A percentile compares a stretch with the other conserved stretches of the same genome.
Conservation (phyloP, 1,140 invertebrate species). For the Metopolophium dirhodum region DNA sequence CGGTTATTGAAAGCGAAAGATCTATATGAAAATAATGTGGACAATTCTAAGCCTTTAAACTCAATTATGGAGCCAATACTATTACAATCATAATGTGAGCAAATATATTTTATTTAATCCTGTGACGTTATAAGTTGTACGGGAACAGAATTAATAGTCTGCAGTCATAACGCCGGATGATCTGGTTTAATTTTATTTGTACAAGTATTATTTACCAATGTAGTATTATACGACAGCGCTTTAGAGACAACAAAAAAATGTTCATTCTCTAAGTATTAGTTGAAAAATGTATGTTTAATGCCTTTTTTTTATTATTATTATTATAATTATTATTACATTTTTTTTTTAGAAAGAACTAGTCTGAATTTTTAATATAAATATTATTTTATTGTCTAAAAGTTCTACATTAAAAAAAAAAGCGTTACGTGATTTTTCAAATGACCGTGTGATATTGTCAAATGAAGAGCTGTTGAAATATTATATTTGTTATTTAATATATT, state of each 20-base stretch:
- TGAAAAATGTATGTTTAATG: constrained; percentile 39
- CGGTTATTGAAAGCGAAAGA: constrained; percentile 49
- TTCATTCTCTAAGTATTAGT: constrained; percentile 45
- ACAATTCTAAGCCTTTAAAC: constrained; percentile 25
- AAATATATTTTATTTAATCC: constrained; percentile 2
- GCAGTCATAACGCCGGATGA: constrained; percentile 26
- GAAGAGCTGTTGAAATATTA: constrained; percentile 58
- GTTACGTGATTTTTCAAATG: constrained; percentile 56
- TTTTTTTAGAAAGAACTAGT: constrained; percentile 53
- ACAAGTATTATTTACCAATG: constrained; percentile 57
- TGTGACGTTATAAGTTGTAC: neutral
- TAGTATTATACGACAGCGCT: constrained; percentile 57
- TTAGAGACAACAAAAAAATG: constrained; percentile 52
- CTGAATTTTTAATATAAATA: constrained; percentile 50
- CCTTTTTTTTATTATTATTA: constrained; percentile 44
- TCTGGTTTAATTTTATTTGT: constrained; percentile 51
- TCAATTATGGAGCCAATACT: constrained; percentile 37
- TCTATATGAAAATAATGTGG: constrained; percentile 46
- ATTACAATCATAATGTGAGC: constrained; percentile 37
- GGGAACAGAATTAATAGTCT: neutral
- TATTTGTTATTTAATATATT: constrained; percentile 57
- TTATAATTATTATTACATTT: neutral
- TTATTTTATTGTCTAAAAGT: constrained; percentile 41
- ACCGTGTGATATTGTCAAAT: constrained; percentile 57
- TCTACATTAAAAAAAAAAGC: constrained; percentile 54